phyloP scores from a whole-genome alignment of 2,797 vertebrate genomes.

The Pseudochirops cupreus region DNA sequence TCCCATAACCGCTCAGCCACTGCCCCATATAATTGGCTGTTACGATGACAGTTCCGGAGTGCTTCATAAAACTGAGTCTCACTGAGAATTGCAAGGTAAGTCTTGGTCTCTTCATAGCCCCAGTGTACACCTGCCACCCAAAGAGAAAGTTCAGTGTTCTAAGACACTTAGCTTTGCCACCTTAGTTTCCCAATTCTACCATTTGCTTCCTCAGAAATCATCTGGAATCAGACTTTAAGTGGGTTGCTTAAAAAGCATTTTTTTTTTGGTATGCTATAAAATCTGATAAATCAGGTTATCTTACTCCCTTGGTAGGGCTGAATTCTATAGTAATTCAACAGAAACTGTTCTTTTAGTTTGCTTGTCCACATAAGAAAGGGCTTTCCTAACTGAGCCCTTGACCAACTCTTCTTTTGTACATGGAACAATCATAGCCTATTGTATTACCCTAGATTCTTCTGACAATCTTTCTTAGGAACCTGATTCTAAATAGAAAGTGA shows the following conservation, averaged over 20 bases:
- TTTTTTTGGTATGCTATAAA: slow-evolving; percentile 16
- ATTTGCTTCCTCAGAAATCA: slow-evolving; percentile 31
- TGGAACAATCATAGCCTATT: slow-evolving; percentile 5
- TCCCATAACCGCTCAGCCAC: slow-evolving; percentile 77
- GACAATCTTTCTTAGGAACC: slow-evolving; percentile 30
- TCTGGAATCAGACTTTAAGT: slow-evolving; percentile 26
- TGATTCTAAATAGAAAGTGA: slow-evolving; percentile 46
- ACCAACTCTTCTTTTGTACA: not conserved
- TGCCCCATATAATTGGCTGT: slow-evolving; percentile 75
- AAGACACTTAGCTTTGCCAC: slow-evolving; percentile 47
- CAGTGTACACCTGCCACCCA: slow-evolving; percentile 77
- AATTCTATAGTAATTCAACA: slow-evolving; percentile 30
- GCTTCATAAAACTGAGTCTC: slow-evolving; percentile 80
- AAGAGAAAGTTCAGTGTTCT: slow-evolving; percentile 66
- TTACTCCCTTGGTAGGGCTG: slow-evolving; percentile 17
- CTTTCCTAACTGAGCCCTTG: not conserved
- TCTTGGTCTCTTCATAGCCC: slow-evolving; percentile 80
- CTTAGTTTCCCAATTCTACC: slow-evolving; percentile 35
- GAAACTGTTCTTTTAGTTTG: slow-evolving; percentile 22
- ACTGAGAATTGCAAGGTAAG: slow-evolving; percentile 78
- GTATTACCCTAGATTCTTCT: slow-evolving; percentile 11
- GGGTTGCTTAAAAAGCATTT: not conserved
- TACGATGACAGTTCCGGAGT: slow-evolving; percentile 73
- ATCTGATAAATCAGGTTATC: slow-evolving; percentile 18
- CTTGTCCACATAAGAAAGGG: slow-evolving; percentile 11